A percentile compares a stretch with the other conserved stretches of the same genome.
These are phyloP conservation scores for Pteropus rufus DNA, from an alignment of 2,797 vertebrate species.

Conservation along the genomic window DNA sequence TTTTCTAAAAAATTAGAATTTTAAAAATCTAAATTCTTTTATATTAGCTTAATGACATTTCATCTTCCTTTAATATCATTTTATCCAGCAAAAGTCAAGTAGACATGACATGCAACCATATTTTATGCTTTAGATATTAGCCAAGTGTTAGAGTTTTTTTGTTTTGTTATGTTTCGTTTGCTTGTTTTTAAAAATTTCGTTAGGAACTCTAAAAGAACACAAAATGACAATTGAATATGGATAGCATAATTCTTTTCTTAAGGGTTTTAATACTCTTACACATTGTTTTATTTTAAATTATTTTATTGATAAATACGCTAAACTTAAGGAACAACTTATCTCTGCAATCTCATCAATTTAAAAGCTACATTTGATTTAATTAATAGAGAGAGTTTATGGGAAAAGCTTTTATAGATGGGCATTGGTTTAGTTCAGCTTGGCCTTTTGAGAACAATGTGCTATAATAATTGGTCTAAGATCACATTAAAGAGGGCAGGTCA, in stretches of 20 bases:
- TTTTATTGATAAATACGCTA: constrained; percentile 76
- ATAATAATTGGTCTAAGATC: constrained; percentile 78
- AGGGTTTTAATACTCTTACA: constrained; percentile 66
- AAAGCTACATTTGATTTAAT: constrained; percentile 82
- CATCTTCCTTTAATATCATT: background rate
- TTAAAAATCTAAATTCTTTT: background rate
- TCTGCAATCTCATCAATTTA: constrained; percentile 81
- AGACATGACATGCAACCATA: background rate
- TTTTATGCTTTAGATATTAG: background rate
- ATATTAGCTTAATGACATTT: background rate
- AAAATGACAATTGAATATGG: background rate
- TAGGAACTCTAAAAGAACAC: background rate
- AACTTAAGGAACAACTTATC: constrained; percentile 78
- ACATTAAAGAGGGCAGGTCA: constrained; percentile 70
- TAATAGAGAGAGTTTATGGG: constrained; percentile 83
- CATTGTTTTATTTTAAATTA: background rate
- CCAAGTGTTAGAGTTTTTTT: background rate
- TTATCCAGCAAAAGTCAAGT: background rate
- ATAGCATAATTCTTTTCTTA: constrained; percentile 29
- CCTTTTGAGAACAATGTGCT: constrained; percentile 73
- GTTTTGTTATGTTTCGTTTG: background rate
- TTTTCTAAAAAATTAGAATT: background rate
- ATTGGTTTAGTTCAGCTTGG: constrained; percentile 76
- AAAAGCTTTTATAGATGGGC: constrained; percentile 84
- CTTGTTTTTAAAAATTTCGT: background rate